phyloP scores from a whole-genome alignment of 2,797 vertebrate genomes.

The Gymnoscopelus microlampas region DNA sequence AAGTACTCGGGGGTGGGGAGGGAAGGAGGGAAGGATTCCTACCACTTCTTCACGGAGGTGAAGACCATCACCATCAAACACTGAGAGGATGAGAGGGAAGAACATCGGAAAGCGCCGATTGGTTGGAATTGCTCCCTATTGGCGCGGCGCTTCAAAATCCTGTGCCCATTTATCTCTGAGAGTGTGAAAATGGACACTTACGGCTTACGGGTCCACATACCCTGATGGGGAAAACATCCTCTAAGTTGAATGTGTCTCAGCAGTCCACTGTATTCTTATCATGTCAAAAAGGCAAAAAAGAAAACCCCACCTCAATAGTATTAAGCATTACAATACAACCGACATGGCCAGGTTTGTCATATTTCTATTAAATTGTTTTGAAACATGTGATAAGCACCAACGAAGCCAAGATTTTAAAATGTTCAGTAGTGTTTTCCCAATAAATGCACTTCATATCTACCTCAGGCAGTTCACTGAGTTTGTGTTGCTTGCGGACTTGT shows the following conservation, averaged over 20 bases:
- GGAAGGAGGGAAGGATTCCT: constrained; percentile 94
- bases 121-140: neutral
- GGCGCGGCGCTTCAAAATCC: no score
- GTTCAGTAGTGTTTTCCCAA: neutral
- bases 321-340: no score
- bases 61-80: constrained; percentile 93
- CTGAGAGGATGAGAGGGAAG: constrained; percentile 48
- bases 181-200: neutral
- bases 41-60: constrained; percentile 95
- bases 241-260: no score
- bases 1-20: constrained; percentile 94
- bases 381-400: neutral
- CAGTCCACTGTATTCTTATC: no score
- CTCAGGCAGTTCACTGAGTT: constrained; percentile 11
- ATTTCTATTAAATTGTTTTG: neutral
- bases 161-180: neutral
- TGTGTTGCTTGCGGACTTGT: neutral
- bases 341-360: no score
- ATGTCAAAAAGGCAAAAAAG: no score
- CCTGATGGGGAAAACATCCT: no score
- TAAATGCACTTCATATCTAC: constrained; percentile 17
- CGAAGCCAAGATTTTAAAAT: neutral
- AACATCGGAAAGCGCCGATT: neutral
- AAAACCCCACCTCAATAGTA: no score
- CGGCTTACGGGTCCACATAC: no score